Evolutionary conservation across 2,888 invertebrate species (phyloP).

Genomic region (Sinodicranocentrus sp.): DNA sequence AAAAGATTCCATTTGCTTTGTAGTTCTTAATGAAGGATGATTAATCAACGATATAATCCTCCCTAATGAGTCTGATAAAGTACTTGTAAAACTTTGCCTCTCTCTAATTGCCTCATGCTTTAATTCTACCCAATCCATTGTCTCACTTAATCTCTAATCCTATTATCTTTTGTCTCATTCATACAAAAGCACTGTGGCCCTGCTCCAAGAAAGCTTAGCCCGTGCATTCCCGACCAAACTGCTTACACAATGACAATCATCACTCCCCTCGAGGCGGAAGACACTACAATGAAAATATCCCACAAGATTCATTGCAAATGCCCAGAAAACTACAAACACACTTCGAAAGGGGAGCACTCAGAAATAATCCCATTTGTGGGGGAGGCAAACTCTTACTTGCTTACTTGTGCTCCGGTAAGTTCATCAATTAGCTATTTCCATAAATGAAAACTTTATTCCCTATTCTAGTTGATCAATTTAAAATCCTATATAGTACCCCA

Average conservation of each 20-base stretch:
- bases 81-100: too few relatives aligned
- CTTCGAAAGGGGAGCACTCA: slow-evolving; percentile 30
- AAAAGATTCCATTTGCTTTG: too few relatives aligned
- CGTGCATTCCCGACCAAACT: slow-evolving; percentile 29
- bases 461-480: neutral
- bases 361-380: slow-evolving; percentile 34
- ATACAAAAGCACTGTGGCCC: slow-evolving; percentile 22
- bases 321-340: slow-evolving; percentile 32
- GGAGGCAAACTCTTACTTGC: slow-evolving; percentile 31
- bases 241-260: slow-evolving; percentile 47
- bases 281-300: slow-evolving; percentile 30
- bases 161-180: slow-evolving; percentile 2
- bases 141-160: neutral
- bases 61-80: too few relatives aligned
- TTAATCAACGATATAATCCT: too few relatives aligned
- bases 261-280: slow-evolving; percentile 19
- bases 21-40: too few relatives aligned
- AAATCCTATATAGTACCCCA: slow-evolving; percentile 13
- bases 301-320: slow-evolving; percentile 37
- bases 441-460: neutral
- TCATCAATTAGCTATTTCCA: slow-evolving; percentile 10
- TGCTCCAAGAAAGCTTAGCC: slow-evolving; percentile 17
- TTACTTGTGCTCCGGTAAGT: slow-evolving; percentile 46
- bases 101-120: too few relatives aligned
- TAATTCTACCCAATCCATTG: too few relatives aligned